A percentile compares a stretch with the other conserved stretches of the same genome.
Evolutionary conservation across 2,797 vertebrate genomes (phyloP).

Genomic region (Brachymystax lenok): DNA sequence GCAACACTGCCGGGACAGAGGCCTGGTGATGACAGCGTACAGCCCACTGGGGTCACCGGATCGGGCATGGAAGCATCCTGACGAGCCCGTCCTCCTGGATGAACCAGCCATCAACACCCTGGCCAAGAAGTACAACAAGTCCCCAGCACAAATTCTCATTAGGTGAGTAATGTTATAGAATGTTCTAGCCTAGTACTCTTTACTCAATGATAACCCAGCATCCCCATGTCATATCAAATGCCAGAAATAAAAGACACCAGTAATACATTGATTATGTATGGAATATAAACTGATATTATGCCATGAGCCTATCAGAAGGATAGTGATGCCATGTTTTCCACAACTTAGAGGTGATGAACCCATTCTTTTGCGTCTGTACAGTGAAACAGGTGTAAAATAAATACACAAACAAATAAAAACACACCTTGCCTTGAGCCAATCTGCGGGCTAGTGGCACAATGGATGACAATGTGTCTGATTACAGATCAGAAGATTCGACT

Average conservation of each 20-base stretch:
- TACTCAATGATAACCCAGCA: not conserved
- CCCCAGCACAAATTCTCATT: slow-evolving; percentile 90
- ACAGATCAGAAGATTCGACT: too few relatives aligned
- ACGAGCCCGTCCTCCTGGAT: slow-evolving; percentile 88
- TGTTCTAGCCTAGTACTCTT: not conserved
- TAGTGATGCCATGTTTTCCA: slow-evolving; percentile 78
- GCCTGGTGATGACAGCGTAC: slow-evolving; percentile 90
- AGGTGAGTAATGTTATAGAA: slow-evolving; percentile 71
- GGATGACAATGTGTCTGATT: not conserved
- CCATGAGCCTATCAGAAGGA: slow-evolving; percentile 22
- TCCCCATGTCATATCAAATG: not conserved
- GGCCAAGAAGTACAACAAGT: slow-evolving; percentile 86
- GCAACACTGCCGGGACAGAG: slow-evolving; percentile 83
- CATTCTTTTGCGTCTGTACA: slow-evolving; percentile 74
- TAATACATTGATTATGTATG: not conserved
- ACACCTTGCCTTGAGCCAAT: not conserved
- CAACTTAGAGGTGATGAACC: slow-evolving; percentile 82
- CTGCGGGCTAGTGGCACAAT: not conserved
- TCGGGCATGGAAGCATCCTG: slow-evolving; percentile 87
- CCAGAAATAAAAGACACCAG: not conserved
- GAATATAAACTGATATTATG: not conserved
- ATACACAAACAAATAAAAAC: not conserved
- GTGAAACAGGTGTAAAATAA: not conserved
- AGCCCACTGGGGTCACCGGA: slow-evolving; percentile 95
- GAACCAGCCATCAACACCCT: slow-evolving; percentile 81